Evolutionary conservation across 2,113 vertebrate genomes (phyloP), one percentile per base, ranked within the genome.

Genomic region (Brachyhypopomus occidentalis): DNA sequence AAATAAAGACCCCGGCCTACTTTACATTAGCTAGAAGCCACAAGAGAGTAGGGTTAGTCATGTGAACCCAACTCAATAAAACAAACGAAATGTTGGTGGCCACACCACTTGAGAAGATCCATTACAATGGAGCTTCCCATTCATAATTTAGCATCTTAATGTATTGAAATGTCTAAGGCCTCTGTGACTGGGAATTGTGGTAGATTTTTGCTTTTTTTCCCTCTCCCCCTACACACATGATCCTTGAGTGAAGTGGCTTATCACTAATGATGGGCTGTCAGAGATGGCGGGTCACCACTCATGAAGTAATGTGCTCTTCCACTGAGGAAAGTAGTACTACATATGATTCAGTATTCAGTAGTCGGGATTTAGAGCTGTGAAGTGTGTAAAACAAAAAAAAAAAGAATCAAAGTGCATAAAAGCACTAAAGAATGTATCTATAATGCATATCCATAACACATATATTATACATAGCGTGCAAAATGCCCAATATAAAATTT

Each of bases 1-100:
- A 83, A 88, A 89, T 79, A 83, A 87, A 81, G 82, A 85, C 71
- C 60, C 5, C 12, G 72, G 85, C 85, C 77, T 78, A 80, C 72
- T 85, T 78, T 41, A 73, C 75, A 41, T 69, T 62, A 80, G 17
- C 11, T 36, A 41, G 41, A 60, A 73, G 75, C 41, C 30, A 76
- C 22, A 48, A n/a, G 79, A 55, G 77, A 60, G 41, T 12, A 25
- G 67, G 22, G 20, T 75, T 82, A 71, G 75, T 82, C 45, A 55
- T 5, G 2, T 72, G 52, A 70, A 23, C 0, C 38, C 14, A 14
- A 60, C 71, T 80, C 38, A 76, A 83, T 75, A 23, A 63, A 76
- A 45, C 36, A 66, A 3, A 78, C n/a, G 52, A 77, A 89, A 62
- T 72, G 66, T 36, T 52, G 19, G 71, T 77, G 72, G 41, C 55